Evolutionary conservation across 1,140 invertebrate genomes (phyloP).

Genomic region (Riptortus pedestris): DNA sequence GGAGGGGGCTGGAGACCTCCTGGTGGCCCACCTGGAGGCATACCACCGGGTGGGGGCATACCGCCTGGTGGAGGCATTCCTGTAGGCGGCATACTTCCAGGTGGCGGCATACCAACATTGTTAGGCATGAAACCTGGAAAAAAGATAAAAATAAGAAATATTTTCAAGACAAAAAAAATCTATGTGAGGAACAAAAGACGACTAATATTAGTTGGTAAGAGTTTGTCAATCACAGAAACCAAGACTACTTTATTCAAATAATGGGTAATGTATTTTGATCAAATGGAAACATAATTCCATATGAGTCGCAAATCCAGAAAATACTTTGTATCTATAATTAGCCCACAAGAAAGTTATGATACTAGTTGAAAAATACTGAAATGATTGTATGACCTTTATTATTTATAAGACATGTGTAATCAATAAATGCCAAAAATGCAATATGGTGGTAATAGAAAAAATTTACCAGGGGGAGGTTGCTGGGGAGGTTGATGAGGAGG

Average conservation of each 20-base stretch:
- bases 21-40: conserved; percentile 37
- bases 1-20: conserved; percentile 36
- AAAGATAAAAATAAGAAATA: no score
- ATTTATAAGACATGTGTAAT: background rate
- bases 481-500: background rate
- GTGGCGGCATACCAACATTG: conserved; percentile 44
- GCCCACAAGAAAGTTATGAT: no score
- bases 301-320: no score
- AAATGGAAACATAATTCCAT: no score
- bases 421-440: background rate
- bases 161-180: no score
- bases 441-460: background rate
- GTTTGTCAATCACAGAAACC: no score
- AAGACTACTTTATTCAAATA: background rate
- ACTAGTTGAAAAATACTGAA: no score
- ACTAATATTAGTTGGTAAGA: no score
- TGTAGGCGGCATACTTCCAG: conserved; percentile 38
- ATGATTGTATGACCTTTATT: no score
- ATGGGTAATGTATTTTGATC: no score
- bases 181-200: no score
- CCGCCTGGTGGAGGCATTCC: conserved; percentile 36
- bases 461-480: conserved; percentile 1
- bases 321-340: no score
- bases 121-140: conserved; percentile 34
- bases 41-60: conserved; percentile 35